These are phyloP conservation scores for Archips crataeganus DNA, from an alignment of 2,888 invertebrate genomes.

Conservation along the genomic window DNA sequence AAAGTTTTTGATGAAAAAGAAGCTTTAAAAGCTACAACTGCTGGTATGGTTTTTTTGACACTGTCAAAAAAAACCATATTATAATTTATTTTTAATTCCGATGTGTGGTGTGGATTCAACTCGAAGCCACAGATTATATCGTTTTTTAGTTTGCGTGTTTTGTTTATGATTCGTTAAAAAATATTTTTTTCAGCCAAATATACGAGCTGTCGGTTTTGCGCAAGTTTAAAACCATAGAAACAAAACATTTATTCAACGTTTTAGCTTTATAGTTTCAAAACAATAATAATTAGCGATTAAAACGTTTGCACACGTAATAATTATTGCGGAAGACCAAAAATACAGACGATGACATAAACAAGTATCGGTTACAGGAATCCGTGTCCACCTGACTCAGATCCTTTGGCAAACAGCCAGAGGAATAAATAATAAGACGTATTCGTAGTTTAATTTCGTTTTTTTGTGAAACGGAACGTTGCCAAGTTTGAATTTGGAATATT, in stretches of 20 bases:
- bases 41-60: no score
- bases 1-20: no score
- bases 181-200: not conserved
- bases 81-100: not conserved
- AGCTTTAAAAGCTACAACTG: no score
- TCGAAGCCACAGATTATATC: not conserved
- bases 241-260: not conserved
- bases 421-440: constrained; percentile 19
- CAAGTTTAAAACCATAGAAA: not conserved
- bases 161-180: not conserved
- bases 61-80: no score
- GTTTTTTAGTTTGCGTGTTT: not conserved
- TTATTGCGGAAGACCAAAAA: constrained; percentile 26
- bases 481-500: constrained; percentile 27
- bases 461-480: constrained; percentile 23
- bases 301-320: constrained; percentile 5
- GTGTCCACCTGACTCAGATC: constrained; percentile 28
- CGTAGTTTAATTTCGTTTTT: constrained; percentile 17
- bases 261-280: not conserved
- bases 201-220: not conserved
- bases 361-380: constrained; percentile 22
- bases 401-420: constrained; percentile 24
- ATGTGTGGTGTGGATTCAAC: not conserved
- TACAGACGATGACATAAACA: constrained; percentile 25
- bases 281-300: constrained; percentile 4